phyloP scores from a whole-genome alignment of 2,888 invertebrate species.

The Epinotia bilunana region DNA sequence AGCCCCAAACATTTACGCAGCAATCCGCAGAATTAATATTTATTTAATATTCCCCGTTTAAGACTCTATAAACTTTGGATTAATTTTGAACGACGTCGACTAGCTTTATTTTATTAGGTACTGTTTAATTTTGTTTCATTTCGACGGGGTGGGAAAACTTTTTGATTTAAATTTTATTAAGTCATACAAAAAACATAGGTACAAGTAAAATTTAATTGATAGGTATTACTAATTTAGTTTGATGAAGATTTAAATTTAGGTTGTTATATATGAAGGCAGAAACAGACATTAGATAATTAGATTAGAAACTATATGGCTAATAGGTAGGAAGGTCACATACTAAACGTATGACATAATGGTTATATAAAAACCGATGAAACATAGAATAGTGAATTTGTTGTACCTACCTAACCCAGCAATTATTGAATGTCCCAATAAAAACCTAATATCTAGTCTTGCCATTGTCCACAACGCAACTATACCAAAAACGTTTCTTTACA shows the following conservation, averaged over 20 bases:
- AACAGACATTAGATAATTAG: not conserved
- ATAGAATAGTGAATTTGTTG: not conserved
- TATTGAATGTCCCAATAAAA: not conserved
- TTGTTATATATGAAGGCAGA: not conserved
- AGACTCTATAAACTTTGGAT: constrained; percentile 57
- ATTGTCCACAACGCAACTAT: not conserved
- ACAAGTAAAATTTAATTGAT: not conserved
- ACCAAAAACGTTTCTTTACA: constrained; percentile 1
- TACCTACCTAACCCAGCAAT: not conserved
- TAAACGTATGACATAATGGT: not conserved
- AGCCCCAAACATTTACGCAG: constrained; percentile 66
- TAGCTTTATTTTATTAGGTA: constrained; percentile 34
- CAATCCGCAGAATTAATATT: constrained; percentile 77
- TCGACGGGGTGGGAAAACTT: constrained; percentile 21
- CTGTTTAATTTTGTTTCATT: constrained; percentile 36
- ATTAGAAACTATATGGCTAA: no score
- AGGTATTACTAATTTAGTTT: not conserved
- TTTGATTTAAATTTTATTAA: constrained; percentile 13
- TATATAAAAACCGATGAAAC: not conserved
- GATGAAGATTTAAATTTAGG: not conserved
- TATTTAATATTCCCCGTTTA: constrained; percentile 62
- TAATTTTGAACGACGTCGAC: constrained; percentile 42
- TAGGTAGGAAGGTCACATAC: no score
- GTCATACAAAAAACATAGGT: not conserved
- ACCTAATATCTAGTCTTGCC: constrained; percentile 2